Conservation (phyloP, 2,113 vertebrate species). For the Spea bombifrons region DNA sequence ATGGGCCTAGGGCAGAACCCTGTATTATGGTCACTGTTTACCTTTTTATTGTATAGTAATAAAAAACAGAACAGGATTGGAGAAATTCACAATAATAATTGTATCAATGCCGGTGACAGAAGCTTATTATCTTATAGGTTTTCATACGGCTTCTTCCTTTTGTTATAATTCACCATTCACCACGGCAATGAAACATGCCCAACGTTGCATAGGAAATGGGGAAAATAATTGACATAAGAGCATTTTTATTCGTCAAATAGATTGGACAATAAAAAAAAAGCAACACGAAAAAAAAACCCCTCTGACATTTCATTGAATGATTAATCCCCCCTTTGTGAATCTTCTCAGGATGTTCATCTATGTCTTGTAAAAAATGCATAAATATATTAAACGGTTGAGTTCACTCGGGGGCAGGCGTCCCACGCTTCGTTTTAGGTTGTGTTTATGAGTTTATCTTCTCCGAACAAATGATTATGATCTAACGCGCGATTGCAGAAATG, state of each 20-base stretch:
- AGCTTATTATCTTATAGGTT: background rate
- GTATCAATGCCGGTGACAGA: background rate
- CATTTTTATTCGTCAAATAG: background rate
- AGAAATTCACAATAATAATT: background rate
- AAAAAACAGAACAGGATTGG: background rate
- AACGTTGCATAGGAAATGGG: background rate
- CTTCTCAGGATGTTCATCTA: conserved; percentile 42
- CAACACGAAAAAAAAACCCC: background rate
- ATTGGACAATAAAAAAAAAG: background rate
- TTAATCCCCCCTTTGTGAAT: conserved; percentile 9
- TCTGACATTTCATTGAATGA: conserved; percentile 27
- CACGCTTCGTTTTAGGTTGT: background rate
- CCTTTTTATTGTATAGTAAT: background rate
- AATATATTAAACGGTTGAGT: conserved; percentile 14
- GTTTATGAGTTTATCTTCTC: conserved; percentile 30
- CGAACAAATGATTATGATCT: conserved; percentile 47
- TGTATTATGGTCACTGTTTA: too few relatives aligned
- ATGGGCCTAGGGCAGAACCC: too few relatives aligned
- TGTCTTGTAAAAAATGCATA: conserved; percentile 47
- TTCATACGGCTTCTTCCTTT: background rate
- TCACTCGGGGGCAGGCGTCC: conserved; percentile 40
- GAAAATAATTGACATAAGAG: background rate
- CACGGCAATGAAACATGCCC: background rate
- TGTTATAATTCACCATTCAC: background rate
- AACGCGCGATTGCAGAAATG: background rate